Evolutionary conservation across 30 jellyfish, hydroid and myxozoan species (phyloP).

Genomic region (Aurelia sp.): DNA sequence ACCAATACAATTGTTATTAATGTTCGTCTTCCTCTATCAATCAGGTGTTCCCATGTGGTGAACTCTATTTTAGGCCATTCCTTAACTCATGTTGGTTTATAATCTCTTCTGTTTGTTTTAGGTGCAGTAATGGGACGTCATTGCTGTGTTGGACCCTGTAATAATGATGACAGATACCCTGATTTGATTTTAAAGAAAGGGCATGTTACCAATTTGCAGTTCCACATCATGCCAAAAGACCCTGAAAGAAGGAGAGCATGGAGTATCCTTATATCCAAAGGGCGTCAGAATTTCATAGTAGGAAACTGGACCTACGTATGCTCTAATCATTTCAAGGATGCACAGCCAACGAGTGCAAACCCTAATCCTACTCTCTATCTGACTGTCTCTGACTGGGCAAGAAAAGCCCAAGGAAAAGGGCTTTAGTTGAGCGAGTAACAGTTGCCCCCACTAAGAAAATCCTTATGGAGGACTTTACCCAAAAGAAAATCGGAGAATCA

Average conservation of each 20-base stretch:
- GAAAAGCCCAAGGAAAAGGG: too few relatives aligned
- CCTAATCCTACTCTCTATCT: conserved; percentile 32
- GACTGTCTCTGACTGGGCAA: conserved; percentile 14
- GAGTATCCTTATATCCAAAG: conserved; percentile 24
- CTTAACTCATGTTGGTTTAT: too few relatives aligned
- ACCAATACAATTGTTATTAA: too few relatives aligned
- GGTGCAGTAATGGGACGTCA: conserved; percentile 15
- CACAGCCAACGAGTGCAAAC: conserved; percentile 39
- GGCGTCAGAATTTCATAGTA: conserved; percentile 29
- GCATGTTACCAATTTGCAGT: conserved; percentile 32
- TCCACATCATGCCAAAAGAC: conserved; percentile 21
- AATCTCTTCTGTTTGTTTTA: too few relatives aligned
- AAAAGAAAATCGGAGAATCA: too few relatives aligned
- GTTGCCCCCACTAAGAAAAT: too few relatives aligned
- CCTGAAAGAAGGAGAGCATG: conserved; percentile 21
- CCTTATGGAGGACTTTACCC: too few relatives aligned
- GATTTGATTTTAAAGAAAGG: conserved; percentile 4
- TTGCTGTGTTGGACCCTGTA: conserved; percentile 56
- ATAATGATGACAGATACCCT: conserved; percentile 52
- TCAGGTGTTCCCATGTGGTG: too few relatives aligned
- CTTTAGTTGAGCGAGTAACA: too few relatives aligned
- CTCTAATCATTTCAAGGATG: conserved; percentile 59
- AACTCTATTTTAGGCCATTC: too few relatives aligned
- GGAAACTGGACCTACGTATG: conserved; percentile 14
- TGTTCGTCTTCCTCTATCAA: too few relatives aligned